phyloP scores from a whole-genome alignment of 2,888 invertebrate genomes.

The Spisula subtruncata region DNA sequence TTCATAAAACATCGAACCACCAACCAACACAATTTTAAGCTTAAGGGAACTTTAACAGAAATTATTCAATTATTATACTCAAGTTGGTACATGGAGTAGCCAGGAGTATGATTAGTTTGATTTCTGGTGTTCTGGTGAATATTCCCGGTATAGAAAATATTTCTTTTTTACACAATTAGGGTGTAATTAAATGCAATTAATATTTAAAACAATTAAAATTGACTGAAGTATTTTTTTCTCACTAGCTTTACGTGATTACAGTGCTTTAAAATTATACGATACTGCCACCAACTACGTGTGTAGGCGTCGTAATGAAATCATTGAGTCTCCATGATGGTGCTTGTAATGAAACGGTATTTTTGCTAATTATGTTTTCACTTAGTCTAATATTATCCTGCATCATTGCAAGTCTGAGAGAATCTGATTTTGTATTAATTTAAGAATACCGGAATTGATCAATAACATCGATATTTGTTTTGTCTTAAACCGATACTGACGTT shows the following conservation, averaged over 20 bases:
- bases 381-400: background rate
- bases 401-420: too few relatives aligned
- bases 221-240: background rate
- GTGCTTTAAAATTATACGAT: background rate
- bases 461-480: background rate
- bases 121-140: too few relatives aligned
- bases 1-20: too few relatives aligned
- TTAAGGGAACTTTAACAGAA: too few relatives aligned
- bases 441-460: background rate
- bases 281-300: background rate
- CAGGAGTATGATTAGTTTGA: too few relatives aligned
- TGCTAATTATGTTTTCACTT: background rate
- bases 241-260: background rate
- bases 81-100: too few relatives aligned
- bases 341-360: background rate
- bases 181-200: background rate
- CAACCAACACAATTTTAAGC: too few relatives aligned
- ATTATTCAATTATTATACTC: too few relatives aligned
- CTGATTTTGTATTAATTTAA: background rate
- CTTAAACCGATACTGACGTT: too few relatives aligned
- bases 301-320: background rate
- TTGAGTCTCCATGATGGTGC: background rate
- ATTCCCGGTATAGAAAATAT: background rate
- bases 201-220: background rate
- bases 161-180: background rate